These are phyloP conservation scores for Mormyrops attenuatus DNA, from an alignment of 2,797 vertebrate genomes.

Conservation along the genomic window DNA sequence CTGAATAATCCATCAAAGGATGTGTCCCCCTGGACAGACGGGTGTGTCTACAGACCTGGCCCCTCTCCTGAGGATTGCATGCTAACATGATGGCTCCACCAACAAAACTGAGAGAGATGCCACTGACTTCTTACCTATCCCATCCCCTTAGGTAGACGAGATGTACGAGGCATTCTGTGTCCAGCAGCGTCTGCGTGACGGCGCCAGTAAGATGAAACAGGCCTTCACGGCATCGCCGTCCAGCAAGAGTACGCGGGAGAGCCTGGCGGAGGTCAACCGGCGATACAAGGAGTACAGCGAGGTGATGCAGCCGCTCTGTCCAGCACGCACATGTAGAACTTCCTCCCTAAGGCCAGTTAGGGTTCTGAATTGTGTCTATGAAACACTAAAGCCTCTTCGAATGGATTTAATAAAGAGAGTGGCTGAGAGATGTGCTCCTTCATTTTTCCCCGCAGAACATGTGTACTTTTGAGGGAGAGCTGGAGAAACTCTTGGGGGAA, in stretches of 20 bases:
- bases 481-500: conserved; percentile 90
- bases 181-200: conserved; percentile 88
- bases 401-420: not conserved
- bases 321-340: not conserved
- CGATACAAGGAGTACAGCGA: conserved; percentile 94
- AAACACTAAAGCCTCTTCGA: not conserved
- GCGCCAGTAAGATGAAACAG: conserved; percentile 94
- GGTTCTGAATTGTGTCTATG: not conserved
- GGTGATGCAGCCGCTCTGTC: conserved; percentile 53
- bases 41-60: not conserved
- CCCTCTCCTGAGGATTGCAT: not conserved
- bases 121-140: not conserved
- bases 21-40: not conserved
- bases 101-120: not conserved
- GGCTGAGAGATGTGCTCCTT: not conserved
- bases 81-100: not conserved
- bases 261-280: conserved; percentile 83
- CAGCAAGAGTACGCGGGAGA: conserved; percentile 89
- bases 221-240: conserved; percentile 87
- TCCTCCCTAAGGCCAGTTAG: not conserved
- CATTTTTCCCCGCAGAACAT: conserved; percentile 71
- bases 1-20: not conserved
- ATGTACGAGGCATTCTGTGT: conserved; percentile 96
- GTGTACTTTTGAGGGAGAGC: conserved; percentile 86
- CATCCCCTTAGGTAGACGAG: conserved; percentile 81